Base-by-base conservation (phyloP, 2,888 invertebrate species). In the Orthosia gothica region DNA sequence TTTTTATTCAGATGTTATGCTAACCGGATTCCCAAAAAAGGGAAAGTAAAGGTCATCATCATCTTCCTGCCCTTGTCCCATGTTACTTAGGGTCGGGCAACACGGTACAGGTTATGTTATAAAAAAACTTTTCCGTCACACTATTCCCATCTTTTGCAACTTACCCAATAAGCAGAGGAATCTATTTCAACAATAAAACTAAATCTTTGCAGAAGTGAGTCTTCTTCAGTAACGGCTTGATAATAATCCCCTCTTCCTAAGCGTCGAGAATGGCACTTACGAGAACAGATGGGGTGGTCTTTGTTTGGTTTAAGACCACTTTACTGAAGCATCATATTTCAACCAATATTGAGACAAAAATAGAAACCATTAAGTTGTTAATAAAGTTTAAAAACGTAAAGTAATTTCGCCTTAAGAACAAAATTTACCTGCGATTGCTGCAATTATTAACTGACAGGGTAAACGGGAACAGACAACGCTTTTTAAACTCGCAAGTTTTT, bases 281-380 rank as follows among this genome's bases (percentile, higher is more conserved):
- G n/a, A n/a, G 50, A 61, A 61, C 40, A 49, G 18, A 49, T 26
- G 52, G 23, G 23, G n/a, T 26, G 40, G 16, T 20, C 23, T 13
- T 32, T 26, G 11, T 32, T 65, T 52, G 55, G 59, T 49, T 54
- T 23, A 9, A 49, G 40, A 75, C 16, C 49, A 54, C 52, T 54
- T 74, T 18, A 47, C 2, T 62, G 20, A 20, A 50, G 57, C 18
- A 57, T 63, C 49, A 75, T 23, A 64, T 54, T 74, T 64, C 52
- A 52, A 20, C 7, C 18, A 74, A 49, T 59, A 59, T 54, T 52
- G 45, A 61, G 4, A 50, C 26, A 57, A 52, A 26, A 18, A 45
- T 74, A 15, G 20, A 74, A 58, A 32, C 20, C 1, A 52, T 32
- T 40, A 9, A 40, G 40, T 40, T 40, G 40, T 40, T 40, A 40